Conservation (phyloP, 2,113 vertebrate genomes). For the Onychorhynchus coronatus region DNA sequence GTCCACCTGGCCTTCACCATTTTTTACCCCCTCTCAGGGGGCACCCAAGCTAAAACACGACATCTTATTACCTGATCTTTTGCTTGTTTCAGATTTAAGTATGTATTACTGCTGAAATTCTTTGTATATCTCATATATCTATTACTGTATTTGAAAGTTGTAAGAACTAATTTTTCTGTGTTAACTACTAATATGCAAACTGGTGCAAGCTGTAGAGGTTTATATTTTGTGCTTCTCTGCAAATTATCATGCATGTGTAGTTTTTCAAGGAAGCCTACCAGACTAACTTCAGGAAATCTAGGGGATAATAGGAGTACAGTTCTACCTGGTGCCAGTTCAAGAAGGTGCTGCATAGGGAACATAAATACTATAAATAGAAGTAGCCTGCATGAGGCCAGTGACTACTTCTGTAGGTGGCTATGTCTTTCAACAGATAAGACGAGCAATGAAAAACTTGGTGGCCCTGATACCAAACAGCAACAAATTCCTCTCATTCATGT, state of each 20-base stretch:
- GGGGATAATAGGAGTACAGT: not conserved
- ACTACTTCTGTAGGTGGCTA: not conserved
- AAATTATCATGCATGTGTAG: not conserved
- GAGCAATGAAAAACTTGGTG: not conserved
- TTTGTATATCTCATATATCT: not conserved
- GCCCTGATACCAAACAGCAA: not conserved
- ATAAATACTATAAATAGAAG: not conserved
- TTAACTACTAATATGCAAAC: not conserved
- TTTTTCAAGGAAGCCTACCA: not conserved
- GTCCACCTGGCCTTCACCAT: too few relatives aligned
- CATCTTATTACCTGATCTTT: not conserved
- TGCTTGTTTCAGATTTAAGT: not conserved
- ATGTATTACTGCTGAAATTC: not conserved
- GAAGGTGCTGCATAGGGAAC: not conserved
- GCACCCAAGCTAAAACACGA: too few relatives aligned
- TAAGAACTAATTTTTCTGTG: not conserved
- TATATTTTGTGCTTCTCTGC: not conserved
- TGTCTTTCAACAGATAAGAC: not conserved
- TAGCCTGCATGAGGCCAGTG: not conserved
- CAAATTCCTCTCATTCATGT: accelerated
- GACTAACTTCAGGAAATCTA: not conserved
- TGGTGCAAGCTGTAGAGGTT: not conserved
- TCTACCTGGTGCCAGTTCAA: not conserved
- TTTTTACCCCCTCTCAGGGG: too few relatives aligned
- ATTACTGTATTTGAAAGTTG: not conserved